A percentile compares a stretch with the other conserved stretches of the same genome.
Conservation (phyloP, 1,140 invertebrate species). For the Venustaconcha ellipsiformis region DNA sequence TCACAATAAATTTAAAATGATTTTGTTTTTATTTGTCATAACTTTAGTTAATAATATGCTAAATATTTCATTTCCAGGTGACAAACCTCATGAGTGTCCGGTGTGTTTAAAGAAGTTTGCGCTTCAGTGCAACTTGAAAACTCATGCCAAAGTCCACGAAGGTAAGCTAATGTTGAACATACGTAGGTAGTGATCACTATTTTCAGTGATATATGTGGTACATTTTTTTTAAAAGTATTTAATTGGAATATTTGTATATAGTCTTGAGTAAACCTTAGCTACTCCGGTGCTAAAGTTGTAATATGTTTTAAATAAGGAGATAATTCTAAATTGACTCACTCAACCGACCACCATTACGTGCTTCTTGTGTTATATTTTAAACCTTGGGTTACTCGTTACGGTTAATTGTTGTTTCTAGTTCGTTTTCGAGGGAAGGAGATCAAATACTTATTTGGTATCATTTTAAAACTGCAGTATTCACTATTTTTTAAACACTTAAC, state of each 20-base stretch:
- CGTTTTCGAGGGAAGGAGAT: too few species aligned
- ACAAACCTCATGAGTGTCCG: conserved; percentile 80
- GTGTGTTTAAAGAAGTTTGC: conserved; percentile 82
- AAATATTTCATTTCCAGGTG: conserved; percentile 72
- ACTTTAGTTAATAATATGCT: conserved; percentile 5
- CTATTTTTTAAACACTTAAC: background rate
- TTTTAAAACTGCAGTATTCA: background rate
- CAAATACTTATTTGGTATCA: too few species aligned
- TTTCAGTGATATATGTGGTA: background rate
- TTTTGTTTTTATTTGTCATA: background rate
- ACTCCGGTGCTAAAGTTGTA: background rate
- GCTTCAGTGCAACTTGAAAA: conserved; percentile 79
- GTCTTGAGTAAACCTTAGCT: background rate
- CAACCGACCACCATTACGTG: too few species aligned
- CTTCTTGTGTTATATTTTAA: too few species aligned
- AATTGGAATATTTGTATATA: too few species aligned
- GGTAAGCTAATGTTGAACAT: conserved; percentile 43
- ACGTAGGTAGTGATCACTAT: background rate
- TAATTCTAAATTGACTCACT: background rate
- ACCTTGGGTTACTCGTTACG: too few species aligned
- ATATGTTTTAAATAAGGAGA: background rate
- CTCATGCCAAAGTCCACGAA: conserved; percentile 82
- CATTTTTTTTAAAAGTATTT: background rate
- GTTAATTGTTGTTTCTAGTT: too few species aligned
- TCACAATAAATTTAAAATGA: background rate